A percentile compares a stretch with the other conserved stretches of the same genome.
These are phyloP conservation scores for Ceramica pisi DNA, from an alignment of 2,888 invertebrate genomes.

Conservation along the genomic window DNA sequence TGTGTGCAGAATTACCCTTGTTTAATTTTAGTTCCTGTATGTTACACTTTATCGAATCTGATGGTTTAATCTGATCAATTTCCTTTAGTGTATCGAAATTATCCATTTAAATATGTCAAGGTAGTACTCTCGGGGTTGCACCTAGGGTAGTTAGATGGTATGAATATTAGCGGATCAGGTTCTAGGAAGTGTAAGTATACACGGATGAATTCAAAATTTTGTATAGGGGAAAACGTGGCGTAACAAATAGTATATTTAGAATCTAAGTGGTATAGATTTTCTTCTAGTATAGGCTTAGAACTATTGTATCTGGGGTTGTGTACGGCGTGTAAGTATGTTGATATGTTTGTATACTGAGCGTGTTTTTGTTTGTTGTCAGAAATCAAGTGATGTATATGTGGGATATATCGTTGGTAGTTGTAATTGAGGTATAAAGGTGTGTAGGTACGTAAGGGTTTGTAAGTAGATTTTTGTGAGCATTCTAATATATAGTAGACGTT, in stretches of 20 bases:
- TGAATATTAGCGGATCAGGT: background rate
- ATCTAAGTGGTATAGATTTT: background rate
- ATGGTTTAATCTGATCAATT: too few relatives aligned
- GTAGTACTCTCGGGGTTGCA: too few relatives aligned
- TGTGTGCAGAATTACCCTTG: too few relatives aligned
- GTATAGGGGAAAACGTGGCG: background rate
- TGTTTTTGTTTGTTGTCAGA: conserved; percentile 5
- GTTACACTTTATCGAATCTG: too few relatives aligned
- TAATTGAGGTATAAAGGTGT: too few relatives aligned
- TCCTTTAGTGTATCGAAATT: too few relatives aligned
- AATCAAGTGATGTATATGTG: background rate
- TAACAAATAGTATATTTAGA: background rate
- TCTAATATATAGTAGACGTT: background rate
- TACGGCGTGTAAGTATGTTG: background rate
- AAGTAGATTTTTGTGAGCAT: background rate
- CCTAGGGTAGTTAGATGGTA: background rate
- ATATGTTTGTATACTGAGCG: background rate
- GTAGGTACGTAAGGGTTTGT: too few relatives aligned
- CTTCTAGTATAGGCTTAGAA: background rate
- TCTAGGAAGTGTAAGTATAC: background rate
- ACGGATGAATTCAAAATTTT: background rate
- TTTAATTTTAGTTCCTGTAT: too few relatives aligned
- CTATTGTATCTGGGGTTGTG: background rate
- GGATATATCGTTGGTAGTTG: conserved; percentile 8
- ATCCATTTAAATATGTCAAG: too few relatives aligned